These are phyloP conservation scores for Aphelinus certus DNA, from an alignment of 1,140 invertebrate genomes.

Conservation along the genomic window DNA sequence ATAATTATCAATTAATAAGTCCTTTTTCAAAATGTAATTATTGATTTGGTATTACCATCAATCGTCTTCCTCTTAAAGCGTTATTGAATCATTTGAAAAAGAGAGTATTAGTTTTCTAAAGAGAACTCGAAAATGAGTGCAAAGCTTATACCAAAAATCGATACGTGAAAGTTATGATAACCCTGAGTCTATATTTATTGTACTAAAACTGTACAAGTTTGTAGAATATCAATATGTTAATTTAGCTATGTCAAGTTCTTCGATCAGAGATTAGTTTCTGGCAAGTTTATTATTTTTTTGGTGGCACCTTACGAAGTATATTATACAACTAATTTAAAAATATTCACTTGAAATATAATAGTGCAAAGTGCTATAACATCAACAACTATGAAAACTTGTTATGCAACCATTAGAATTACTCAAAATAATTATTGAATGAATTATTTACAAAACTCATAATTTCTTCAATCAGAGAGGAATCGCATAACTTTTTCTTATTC, in stretches of 20 bases:
- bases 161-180: conserved; percentile 21
- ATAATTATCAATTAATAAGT: neutral
- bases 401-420: conserved; percentile 38
- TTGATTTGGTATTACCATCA: conserved; percentile 27
- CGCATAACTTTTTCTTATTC: conserved; percentile 3
- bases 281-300: conserved; percentile 19
- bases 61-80: conserved; percentile 33
- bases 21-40: neutral
- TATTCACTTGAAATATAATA: conserved; percentile 13
- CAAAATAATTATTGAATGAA: neutral
- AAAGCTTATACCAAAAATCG: conserved; percentile 28
- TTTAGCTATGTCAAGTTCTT: conserved; percentile 13
- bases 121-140: conserved; percentile 22
- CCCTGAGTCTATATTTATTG: conserved; percentile 26
- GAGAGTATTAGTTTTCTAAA: conserved; percentile 22
- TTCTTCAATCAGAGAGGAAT: conserved; percentile 11
- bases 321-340: conserved; percentile 21
- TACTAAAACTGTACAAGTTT: conserved; percentile 27
- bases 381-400: conserved; percentile 12
- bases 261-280: conserved; percentile 1
- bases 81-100: conserved; percentile 31
- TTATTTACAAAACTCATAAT: conserved; percentile 3
- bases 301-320: conserved; percentile 34
- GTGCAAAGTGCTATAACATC: conserved; percentile 19
- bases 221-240: conserved; percentile 16